Percentiles rank a stretch among this genome's conserved stretches.
These are phyloP conservation scores for Trogon surrucura DNA, from an alignment of 2,113 vertebrate species.

Conservation along the genomic window DNA sequence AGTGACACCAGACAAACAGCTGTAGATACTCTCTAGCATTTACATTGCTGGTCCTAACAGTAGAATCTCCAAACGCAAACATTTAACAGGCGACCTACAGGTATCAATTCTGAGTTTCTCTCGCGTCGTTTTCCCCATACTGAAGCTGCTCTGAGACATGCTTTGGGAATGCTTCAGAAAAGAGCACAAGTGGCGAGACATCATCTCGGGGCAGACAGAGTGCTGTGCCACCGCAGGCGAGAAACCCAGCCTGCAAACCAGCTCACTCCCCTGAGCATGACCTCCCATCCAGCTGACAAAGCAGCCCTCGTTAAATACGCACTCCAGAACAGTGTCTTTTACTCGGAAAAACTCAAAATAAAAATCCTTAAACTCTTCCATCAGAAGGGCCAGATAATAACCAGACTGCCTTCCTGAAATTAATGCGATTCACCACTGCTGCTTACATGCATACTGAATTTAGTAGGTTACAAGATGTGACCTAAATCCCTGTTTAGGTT, in stretches of 20 bases:
- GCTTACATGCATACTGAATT: not conserved
- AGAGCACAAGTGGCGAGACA: not conserved
- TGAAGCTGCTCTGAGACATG: not conserved
- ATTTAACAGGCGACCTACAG: not conserved
- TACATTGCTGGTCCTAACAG: not conserved
- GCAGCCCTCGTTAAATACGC: not conserved
- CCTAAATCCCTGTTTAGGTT: not conserved
- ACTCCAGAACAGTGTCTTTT: not conserved
- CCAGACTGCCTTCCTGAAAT: not conserved
- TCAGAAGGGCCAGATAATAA: not conserved
- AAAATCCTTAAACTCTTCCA: not conserved
- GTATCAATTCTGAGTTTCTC: not conserved
- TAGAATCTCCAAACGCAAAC: not conserved
- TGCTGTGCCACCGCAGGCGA: not conserved
- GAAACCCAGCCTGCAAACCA: not conserved
- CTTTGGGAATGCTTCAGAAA: not conserved
- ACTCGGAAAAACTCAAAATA: not conserved
- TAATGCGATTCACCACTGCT: rapidly evolving
- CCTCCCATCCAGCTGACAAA: not conserved
- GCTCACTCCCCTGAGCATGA: not conserved
- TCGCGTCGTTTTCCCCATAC: not conserved
- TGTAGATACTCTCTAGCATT: not conserved
- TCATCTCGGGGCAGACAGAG: not conserved
- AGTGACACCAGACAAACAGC: not conserved
- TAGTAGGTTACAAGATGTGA: not conserved